Evolutionary conservation across 1,140 invertebrate genomes (phyloP).

Genomic region (Trissolcus basalis): DNA sequence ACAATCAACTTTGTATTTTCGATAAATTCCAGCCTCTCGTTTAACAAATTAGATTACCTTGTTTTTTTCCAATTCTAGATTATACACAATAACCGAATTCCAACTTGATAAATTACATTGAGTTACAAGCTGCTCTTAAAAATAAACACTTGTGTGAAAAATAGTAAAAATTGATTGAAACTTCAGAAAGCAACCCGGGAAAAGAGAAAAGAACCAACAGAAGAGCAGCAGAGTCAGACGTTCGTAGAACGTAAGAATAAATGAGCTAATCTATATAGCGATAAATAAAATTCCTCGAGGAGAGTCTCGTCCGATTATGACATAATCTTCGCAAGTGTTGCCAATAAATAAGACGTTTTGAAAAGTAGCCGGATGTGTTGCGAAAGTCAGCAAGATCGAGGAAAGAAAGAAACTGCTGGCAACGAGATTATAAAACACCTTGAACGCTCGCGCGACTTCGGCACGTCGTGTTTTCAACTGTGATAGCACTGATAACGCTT

Average conservation of each 20-base stretch:
- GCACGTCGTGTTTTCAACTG: constrained; percentile 32
- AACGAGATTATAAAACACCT: constrained; percentile 48
- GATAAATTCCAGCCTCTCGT: constrained; percentile 8
- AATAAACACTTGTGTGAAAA: not conserved
- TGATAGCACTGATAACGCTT: constrained; percentile 37
- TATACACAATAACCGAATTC: not conserved
- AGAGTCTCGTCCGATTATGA: constrained; percentile 8
- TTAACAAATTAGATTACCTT: constrained; percentile 11
- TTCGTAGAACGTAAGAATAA: too few relatives aligned
- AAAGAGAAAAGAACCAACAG: not conserved
- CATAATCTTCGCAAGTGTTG: constrained; percentile 16
- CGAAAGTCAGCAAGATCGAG: constrained; percentile 20
- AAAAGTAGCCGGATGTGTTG: constrained; percentile 26
- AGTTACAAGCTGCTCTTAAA: too few relatives aligned
- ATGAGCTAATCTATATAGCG: constrained; percentile 1
- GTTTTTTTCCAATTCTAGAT: not conserved
- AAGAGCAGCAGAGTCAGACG: not conserved
- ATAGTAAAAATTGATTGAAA: not conserved
- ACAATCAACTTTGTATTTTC: constrained; percentile 1
- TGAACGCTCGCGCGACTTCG: constrained; percentile 18
- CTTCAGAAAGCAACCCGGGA: too few relatives aligned
- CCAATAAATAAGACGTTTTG: constrained; percentile 24
- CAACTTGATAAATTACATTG: too few relatives aligned
- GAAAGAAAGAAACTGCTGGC: constrained; percentile 17
- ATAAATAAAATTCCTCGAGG: not conserved